Percentiles rank a stretch among this genome's conserved stretches.
Evolutionary conservation across 2,113 vertebrate genomes (phyloP).

Genomic region (Sander vitreus): DNA sequence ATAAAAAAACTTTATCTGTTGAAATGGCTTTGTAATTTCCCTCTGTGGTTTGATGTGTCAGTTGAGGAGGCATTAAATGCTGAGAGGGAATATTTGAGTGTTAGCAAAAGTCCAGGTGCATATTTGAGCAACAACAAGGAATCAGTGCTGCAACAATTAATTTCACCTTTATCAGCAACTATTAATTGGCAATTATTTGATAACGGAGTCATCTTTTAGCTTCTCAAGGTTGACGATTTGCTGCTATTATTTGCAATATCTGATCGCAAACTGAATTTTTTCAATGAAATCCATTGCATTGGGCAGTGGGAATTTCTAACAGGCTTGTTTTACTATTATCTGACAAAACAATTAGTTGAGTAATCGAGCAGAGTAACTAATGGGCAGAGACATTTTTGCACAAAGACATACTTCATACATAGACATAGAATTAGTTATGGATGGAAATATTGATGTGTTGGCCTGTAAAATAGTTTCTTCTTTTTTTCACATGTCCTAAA

Average conservation of each 20-base stretch:
- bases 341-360: background rate
- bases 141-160: background rate
- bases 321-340: background rate
- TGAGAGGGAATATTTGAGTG: background rate
- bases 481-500: background rate
- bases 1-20: background rate
- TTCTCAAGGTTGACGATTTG: background rate
- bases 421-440: background rate
- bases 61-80: background rate
- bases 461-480: no score
- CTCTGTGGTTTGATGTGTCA: background rate
- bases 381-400: background rate
- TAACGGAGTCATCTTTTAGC: background rate
- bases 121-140: background rate
- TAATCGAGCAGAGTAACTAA: background rate
- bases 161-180: background rate
- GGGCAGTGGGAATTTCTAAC: background rate
- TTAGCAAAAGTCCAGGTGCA: background rate
- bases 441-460: background rate
- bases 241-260: background rate
- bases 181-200: background rate
- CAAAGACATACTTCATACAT: background rate
- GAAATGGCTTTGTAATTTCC: background rate
- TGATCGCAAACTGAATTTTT: background rate
- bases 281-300: background rate